phyloP scores from a whole-genome alignment of 1,140 invertebrate genomes.

The Phenacoccus solenopsis region DNA sequence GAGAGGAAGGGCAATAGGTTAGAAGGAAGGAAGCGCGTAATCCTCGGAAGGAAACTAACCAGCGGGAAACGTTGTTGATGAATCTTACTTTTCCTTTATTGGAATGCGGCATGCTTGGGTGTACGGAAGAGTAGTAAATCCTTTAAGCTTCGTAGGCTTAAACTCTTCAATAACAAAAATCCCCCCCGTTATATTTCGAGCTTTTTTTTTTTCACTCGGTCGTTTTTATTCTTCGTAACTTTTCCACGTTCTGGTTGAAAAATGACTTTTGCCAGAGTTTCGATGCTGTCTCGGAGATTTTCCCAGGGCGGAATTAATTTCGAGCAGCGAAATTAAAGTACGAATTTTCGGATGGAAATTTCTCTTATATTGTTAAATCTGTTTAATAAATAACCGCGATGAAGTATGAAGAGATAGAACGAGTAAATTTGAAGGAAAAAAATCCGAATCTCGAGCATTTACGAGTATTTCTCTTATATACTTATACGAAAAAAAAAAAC shows the following conservation, averaged over 20 bases:
- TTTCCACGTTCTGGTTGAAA: not conserved
- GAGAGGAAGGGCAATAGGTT: not conserved
- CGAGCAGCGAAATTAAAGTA: too few species aligned
- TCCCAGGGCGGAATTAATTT: too few species aligned
- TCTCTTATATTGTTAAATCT: too few species aligned
- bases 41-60: not conserved
- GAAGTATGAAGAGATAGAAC: too few species aligned
- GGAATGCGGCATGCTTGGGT: not conserved
- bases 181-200: not conserved
- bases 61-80: not conserved
- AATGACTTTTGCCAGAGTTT: not conserved
- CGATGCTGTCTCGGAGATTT: too few species aligned
- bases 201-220: not conserved
- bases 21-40: not conserved
- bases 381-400: too few species aligned
- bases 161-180: constrained; percentile 3
- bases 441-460: too few species aligned
- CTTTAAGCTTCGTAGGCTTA: not conserved
- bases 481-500: too few species aligned
- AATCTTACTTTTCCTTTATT: not conserved
- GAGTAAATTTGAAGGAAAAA: too few species aligned
- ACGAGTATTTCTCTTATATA: too few species aligned
- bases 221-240: not conserved
- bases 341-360: too few species aligned
- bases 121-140: not conserved